Evolutionary conservation across 2,797 vertebrate species (phyloP).

Genomic region (Cyprinella venusta): DNA sequence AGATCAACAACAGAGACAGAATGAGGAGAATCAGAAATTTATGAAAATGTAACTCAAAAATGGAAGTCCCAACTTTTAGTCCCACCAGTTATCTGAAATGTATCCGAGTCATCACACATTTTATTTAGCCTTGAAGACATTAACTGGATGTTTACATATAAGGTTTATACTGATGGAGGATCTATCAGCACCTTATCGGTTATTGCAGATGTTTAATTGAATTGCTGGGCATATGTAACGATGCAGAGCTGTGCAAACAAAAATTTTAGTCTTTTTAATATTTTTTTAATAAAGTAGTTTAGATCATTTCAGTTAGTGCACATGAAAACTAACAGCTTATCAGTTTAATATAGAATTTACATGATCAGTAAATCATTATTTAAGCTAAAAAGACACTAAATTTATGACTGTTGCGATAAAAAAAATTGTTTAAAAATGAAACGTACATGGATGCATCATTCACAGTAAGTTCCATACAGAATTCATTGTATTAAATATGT

Average conservation of each 20-base stretch:
- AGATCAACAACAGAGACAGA: slow-evolving; percentile 10
- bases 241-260: background rate
- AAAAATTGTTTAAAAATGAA: background rate
- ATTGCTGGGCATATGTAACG: background rate
- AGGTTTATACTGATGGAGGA: background rate
- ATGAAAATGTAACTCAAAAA: background rate
- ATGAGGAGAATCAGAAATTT: background rate
- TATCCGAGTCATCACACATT: background rate
- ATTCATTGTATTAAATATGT: background rate
- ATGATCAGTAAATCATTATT: background rate
- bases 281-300: background rate
- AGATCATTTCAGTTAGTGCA: background rate
- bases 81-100: background rate
- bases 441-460: background rate
- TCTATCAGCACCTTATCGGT: background rate
- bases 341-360: background rate
- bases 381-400: background rate
- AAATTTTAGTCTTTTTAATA: background rate
- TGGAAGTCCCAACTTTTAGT: background rate
- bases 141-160: background rate
- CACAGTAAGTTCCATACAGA: no score
- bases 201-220: background rate
- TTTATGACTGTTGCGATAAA: background rate
- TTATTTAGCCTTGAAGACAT: background rate
- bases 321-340: background rate